Evolutionary conservation across 2,113 vertebrate genomes (phyloP), one percentile per base, ranked within the genome.

Genomic region (Scolopax mira): DNA sequence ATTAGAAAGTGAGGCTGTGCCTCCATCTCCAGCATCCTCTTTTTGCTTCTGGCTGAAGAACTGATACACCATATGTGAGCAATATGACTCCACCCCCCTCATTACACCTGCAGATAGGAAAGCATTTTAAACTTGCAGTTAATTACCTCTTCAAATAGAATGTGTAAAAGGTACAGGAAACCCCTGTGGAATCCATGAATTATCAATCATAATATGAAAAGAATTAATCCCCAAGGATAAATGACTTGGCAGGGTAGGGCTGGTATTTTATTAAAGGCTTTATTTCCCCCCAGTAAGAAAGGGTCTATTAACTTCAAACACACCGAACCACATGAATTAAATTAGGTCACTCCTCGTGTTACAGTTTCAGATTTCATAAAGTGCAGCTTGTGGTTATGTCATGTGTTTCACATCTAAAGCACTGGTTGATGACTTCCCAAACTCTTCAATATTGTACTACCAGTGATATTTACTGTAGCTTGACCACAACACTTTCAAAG

Each of bases 291-390:
- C 24, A 54, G 66, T 93, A 97, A 97, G 97, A 97, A 97, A 95
- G 90, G 74, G 37, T 94, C 96, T 97, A 85, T 98, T 97, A 97
- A 98, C 97, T 98, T 98, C 97, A 98, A 98, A 98, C 94, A 93
- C 93, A 85, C 39, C 78, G 92, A 96, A 89, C 98, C 98, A 98
- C 97, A 98, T 98, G 98, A 98, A 98, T 97, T 98, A 98, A 98
- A 99, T 99, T 98, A 98, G 97, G 93, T 98, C 97, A 97, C 96
- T 98, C 95, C 97, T 98, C 95, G 91, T 97, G 97, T 98, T 98
- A 97, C 97, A 98, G 98, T 98, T 98, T 98, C 98, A 98, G 97
- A 98, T 98, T 98, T 98, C 98, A 98, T 98, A 97, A 98, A 98
- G 94, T 95, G 92, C 93, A 86, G 96, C 89, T 97, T 98, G 98